Evolutionary conservation across 2,797 vertebrate genomes (phyloP), one percentile per base, ranked within the genome.

Genomic region (Cetoscarus ocellatus): DNA sequence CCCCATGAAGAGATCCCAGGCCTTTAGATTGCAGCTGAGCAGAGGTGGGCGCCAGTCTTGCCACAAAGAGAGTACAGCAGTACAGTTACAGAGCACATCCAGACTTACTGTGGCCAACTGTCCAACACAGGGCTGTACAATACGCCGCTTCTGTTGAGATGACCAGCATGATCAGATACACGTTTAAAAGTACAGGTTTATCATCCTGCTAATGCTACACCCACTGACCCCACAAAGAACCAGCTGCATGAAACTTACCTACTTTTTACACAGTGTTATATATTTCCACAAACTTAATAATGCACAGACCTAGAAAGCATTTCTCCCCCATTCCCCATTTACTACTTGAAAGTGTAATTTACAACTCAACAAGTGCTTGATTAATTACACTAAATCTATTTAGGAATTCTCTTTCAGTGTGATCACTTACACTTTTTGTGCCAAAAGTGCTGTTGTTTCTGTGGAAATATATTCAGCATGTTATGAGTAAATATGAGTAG

Each of bases 101-200:
- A 90, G 77, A 95, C 95, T 95, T 95, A 95, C 94, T 93, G 92
- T 92, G 89, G 91, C 88, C 87, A 91, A 89, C 79, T 91, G 93
- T 94, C 93, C 93, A 82, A 90, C 92, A 94, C 94, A 94, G 80
- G 91, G 88, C 88, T 95, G 93, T 82, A 95, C 94, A 93, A 94
- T 95, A 84, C 94, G 94, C 14, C 94, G 94, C 90, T 94, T 95
- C 95, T 95, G 94, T 94, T 93, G 93, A 91, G 77, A 94, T 85
- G 83, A 94, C 86, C 92, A 93, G 86, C 84, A 91, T 84, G 75
- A 77, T 91, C 86, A 93, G 77, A 84, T 72, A 90, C 75, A 93
- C 7, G 47, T 80, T 87, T 51, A 87, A 19, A 83, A 50, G 56
- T 38, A 57, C 45, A 79, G 48, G 52, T 50, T 17, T 58, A 34